Percentiles rank a stretch among this genome's conserved stretches.
Evolutionary conservation across 2,888 invertebrate species (phyloP).

Genomic region (Dysmachus trigonus): DNA sequence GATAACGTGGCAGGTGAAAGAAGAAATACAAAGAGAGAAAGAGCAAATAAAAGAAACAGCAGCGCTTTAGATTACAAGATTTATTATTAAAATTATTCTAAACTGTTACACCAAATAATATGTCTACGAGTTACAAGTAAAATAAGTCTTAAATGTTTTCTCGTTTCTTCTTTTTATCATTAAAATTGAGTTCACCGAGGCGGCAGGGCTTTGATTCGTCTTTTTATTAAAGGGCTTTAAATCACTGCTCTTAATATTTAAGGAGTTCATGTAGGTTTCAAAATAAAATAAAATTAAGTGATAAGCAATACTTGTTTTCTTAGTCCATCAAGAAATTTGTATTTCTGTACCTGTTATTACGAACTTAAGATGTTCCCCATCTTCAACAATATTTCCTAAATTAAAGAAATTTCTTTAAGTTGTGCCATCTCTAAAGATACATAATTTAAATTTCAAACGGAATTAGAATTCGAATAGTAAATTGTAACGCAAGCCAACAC

Average conservation of each 20-base stretch:
- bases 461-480: background rate
- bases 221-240: background rate
- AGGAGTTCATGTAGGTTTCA: background rate
- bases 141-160: conserved; percentile 26
- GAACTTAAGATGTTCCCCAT: background rate
- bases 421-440: background rate
- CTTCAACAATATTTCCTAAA: background rate
- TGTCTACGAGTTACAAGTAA: conserved; percentile 36
- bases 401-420: background rate
- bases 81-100: conserved; percentile 49
- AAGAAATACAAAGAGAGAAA: background rate
- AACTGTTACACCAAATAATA: conserved; percentile 48
- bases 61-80: conserved; percentile 47
- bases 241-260: conserved; percentile 21
- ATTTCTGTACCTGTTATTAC: background rate
- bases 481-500: background rate
- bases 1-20: conserved; percentile 25
- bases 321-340: background rate
- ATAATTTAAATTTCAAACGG: background rate
- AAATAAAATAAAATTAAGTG: background rate
- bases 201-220: background rate
- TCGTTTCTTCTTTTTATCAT: conserved; percentile 8
- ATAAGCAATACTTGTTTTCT: background rate
- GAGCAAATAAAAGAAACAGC: background rate
- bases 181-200: conserved; percentile 36